These are phyloP conservation scores for Chrysolina oricalcia DNA, from an alignment of 2,888 invertebrate species.

Conservation along the genomic window DNA sequence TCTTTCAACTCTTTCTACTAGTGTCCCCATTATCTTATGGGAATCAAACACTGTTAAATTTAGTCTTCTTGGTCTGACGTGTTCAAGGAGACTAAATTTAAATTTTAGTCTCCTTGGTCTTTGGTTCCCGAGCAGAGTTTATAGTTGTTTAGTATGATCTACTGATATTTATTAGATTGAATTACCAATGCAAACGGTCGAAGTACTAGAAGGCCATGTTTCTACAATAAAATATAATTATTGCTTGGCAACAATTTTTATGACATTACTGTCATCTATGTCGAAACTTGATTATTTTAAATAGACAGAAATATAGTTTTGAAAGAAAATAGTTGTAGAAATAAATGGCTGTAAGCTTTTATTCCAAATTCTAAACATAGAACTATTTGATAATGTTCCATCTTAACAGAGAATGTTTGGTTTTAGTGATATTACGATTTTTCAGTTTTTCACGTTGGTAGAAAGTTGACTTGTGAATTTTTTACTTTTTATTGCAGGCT, in stretches of 20 bases:
- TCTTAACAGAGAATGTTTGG: not conserved
- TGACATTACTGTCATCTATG: conserved; percentile 8
- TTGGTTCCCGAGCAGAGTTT: too few species aligned
- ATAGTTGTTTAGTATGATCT: too few species aligned
- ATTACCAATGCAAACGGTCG: too few species aligned
- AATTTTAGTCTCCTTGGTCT: too few species aligned
- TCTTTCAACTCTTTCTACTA: too few species aligned
- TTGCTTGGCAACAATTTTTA: conserved; percentile 13
- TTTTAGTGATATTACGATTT: not conserved
- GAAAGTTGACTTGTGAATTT: not conserved
- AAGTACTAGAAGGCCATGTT: too few species aligned
- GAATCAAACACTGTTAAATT: too few species aligned
- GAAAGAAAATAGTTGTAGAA: not conserved
- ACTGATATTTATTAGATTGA: too few species aligned
- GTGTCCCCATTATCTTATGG: too few species aligned
- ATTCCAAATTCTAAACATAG: not conserved
- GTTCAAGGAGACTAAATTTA: too few species aligned
- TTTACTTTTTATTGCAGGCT: conserved; percentile 50
- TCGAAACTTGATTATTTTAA: not conserved
- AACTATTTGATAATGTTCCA: not conserved
- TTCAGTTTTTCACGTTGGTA: conserved; percentile 4
- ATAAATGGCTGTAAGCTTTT: conserved; percentile 13
- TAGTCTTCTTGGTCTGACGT: too few species aligned
- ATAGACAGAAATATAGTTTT: not conserved
- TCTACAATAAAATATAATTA: not conserved